Percentiles rank a stretch among this genome's conserved stretches.
Evolutionary conservation across 2,797 vertebrate species (phyloP).

Genomic region (Sitta carolinensis): DNA sequence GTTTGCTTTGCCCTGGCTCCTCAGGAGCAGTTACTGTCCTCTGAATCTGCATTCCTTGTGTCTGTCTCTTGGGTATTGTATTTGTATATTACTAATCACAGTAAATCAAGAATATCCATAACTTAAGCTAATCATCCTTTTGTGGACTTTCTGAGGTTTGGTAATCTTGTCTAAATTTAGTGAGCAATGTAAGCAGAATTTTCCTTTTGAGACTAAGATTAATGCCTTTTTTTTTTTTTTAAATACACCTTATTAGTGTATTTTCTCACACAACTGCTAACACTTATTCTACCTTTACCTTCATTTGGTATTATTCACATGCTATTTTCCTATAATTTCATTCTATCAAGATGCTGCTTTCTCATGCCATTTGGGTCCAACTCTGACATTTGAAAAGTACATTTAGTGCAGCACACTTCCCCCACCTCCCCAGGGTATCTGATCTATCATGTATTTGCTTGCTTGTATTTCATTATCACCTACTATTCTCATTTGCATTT

Average conservation of each 20-base stretch:
- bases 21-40: not conserved
- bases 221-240: not conserved
- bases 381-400: not conserved
- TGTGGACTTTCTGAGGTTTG: not conserved
- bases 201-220: not conserved
- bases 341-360: not conserved
- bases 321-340: not conserved
- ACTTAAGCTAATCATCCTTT: not conserved
- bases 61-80: not conserved
- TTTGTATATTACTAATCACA: not conserved
- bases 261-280: not conserved
- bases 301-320: not conserved
- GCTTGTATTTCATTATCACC: conserved; percentile 48
- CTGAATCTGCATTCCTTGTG: not conserved
- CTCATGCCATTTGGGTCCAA: not conserved
- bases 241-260: not conserved
- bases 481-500: conserved; percentile 41
- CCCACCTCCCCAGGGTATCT: not conserved
- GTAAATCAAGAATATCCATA: not conserved
- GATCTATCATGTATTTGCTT: not conserved
- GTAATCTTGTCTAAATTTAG: not conserved
- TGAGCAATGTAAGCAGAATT: not conserved
- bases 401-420: not conserved
- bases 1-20: not conserved
- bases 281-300: not conserved